Conservation (phyloP, 2,113 vertebrate species). For the Notarius lentiginosus region DNA sequence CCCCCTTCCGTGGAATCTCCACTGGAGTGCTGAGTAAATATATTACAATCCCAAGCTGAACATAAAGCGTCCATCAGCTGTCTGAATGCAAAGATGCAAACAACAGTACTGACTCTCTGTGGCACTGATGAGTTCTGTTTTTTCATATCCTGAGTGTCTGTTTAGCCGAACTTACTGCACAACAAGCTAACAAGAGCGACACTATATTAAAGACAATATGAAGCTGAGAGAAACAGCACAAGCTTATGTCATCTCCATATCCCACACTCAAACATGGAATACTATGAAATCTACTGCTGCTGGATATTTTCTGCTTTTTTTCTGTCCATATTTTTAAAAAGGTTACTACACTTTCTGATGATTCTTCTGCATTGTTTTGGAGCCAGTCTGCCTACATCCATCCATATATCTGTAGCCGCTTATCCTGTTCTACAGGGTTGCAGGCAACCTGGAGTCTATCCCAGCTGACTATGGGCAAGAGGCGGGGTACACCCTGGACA, state of each 20-base stretch:
- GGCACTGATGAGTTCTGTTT: not conserved
- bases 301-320: not conserved
- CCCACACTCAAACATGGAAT: not conserved
- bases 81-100: not conserved
- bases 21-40: conserved; percentile 7
- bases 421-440: too few species aligned
- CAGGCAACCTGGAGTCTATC: too few species aligned
- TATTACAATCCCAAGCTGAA: not conserved
- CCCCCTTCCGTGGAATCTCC: not conserved
- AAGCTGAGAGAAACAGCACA: not conserved
- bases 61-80: not conserved
- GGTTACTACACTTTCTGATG: not conserved
- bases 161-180: not conserved
- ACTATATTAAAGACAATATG: not conserved
- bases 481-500: too few species aligned
- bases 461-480: too few species aligned
- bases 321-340: not conserved
- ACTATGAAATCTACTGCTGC: conserved; percentile 12
- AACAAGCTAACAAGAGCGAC: not conserved
- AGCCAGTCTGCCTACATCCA: not conserved
- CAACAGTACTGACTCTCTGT: not conserved
- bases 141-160: not conserved
- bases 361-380: not conserved
- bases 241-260: not conserved
- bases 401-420: too few species aligned